Conservation (phyloP, 2,888 invertebrate species). For the Morpho deidamia region DNA sequence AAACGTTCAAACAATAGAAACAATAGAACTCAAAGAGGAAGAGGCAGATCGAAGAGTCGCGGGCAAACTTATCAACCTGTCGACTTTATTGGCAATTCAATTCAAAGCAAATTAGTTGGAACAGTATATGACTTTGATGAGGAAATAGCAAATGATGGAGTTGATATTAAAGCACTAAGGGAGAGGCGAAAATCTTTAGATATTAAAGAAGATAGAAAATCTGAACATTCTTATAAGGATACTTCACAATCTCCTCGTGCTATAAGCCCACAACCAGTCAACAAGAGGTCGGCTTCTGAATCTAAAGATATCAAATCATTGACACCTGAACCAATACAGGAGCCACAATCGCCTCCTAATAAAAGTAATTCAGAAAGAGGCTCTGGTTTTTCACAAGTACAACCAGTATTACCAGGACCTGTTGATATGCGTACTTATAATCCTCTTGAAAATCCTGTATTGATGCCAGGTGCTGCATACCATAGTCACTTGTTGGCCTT, state of each 20-base stretch:
- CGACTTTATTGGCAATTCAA: slow-evolving; percentile 81
- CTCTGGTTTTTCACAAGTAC: slow-evolving; percentile 74
- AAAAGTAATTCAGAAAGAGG: slow-evolving; percentile 36
- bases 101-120: slow-evolving; percentile 88
- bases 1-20: slow-evolving; percentile 58
- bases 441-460: slow-evolving; percentile 77
- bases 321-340: slow-evolving; percentile 53
- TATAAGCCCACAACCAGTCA: slow-evolving; percentile 66
- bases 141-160: slow-evolving; percentile 86
- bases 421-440: slow-evolving; percentile 94
- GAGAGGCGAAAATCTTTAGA: slow-evolving; percentile 88
- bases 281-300: slow-evolving; percentile 43
- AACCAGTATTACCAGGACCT: slow-evolving; percentile 89
- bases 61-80: slow-evolving; percentile 52
- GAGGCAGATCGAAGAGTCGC: slow-evolving; percentile 70
- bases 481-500: slow-evolving; percentile 82
- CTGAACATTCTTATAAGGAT: slow-evolving; percentile 74
- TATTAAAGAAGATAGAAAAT: slow-evolving; percentile 78
- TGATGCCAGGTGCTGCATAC: slow-evolving; percentile 78
- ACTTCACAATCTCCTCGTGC: slow-evolving; percentile 79
- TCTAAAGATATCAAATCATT: slow-evolving; percentile 21
- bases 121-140: slow-evolving; percentile 94
- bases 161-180: slow-evolving; percentile 87
- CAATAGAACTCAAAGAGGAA: slow-evolving; percentile 65
- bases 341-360: slow-evolving; percentile 37